Base-by-base conservation (phyloP, 2,888 invertebrate species). In the Eucera pruinosa region DNA sequence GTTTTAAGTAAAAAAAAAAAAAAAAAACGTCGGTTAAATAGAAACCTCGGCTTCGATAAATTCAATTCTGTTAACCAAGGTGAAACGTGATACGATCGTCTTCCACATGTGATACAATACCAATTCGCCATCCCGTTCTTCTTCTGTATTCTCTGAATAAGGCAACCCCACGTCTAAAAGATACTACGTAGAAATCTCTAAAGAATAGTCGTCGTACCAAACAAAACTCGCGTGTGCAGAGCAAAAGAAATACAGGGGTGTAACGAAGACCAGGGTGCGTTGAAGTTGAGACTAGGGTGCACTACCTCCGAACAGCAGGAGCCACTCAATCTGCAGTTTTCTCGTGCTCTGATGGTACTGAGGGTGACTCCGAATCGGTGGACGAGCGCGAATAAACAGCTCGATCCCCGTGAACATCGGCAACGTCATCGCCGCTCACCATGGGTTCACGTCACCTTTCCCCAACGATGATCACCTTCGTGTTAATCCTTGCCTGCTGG, bases 291-390 rank as follows among this genome's bases (percentile, higher is more conserved):
- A 39, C 30, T 23, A 74, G 62, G 58, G 66, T 41, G 13, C 18
- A 9, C 18, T 18, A 62, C 62, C 36, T 57, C 18, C 36, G 43
- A 62, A 18, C 78, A 48, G 55, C 66, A 13, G 76, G 60, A 54
- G 54, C 67, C 58, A 18, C 58, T 41, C 15, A 54, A 20, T 36
- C 52, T 47, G 72, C 23, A 57, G 68, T 64, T 62, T 69, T 48
- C 54, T 70, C 74, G 74, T 69, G 25, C 74, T 84, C 84, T 74
- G 78, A 83, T 81, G 86, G 81, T 78, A 82, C 57, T 75, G 45
- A 67, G 65, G 78, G 75, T 72, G 76, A 78, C 69, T 66, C 75
- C 75, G 54, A 52, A 55, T 13, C 83, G 83, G 72, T 65, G 81
- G 77, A 81, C 73, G 78, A 65, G 73, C 85, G 68, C 80, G 78